Conservation (phyloP, 2,113 vertebrate genomes). For the Lynx canadensis region DNA sequence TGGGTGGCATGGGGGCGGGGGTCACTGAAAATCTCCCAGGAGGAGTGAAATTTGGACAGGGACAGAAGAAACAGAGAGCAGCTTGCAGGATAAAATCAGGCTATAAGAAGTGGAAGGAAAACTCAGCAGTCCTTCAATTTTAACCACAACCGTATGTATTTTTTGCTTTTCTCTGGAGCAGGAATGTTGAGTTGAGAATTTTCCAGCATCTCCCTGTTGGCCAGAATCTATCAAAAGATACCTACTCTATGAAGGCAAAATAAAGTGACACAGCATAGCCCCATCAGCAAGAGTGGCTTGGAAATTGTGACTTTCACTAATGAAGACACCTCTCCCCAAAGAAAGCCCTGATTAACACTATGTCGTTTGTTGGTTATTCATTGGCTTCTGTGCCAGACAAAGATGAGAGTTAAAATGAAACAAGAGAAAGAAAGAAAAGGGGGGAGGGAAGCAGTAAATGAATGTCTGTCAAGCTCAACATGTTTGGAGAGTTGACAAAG, state of each 20-base stretch:
- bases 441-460: background rate
- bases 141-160: background rate
- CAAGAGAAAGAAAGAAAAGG: background rate
- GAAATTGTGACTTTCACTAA: constrained; percentile 41
- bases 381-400: constrained; percentile 1
- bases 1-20: constrained; percentile 41
- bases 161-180: background rate
- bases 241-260: constrained; percentile 65
- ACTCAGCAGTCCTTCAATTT: background rate
- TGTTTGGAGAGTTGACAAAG: constrained; percentile 39
- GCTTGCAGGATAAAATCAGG: background rate
- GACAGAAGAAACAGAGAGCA: background rate
- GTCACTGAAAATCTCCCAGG: constrained; percentile 46
- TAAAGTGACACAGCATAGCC: constrained; percentile 15
- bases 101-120: background rate
- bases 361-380: background rate
- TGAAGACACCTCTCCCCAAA: constrained; percentile 40
- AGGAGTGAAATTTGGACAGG: constrained; percentile 36
- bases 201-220: constrained; percentile 63
- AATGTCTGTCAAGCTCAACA: constrained; percentile 42
- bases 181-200: constrained; percentile 52
- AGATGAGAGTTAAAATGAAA: background rate
- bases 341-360: constrained; percentile 47
- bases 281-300: background rate
- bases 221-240: constrained; percentile 71